These are phyloP conservation scores for Meriones unguiculatus DNA, from an alignment of 2,113 vertebrate species.

Conservation along the genomic window DNA sequence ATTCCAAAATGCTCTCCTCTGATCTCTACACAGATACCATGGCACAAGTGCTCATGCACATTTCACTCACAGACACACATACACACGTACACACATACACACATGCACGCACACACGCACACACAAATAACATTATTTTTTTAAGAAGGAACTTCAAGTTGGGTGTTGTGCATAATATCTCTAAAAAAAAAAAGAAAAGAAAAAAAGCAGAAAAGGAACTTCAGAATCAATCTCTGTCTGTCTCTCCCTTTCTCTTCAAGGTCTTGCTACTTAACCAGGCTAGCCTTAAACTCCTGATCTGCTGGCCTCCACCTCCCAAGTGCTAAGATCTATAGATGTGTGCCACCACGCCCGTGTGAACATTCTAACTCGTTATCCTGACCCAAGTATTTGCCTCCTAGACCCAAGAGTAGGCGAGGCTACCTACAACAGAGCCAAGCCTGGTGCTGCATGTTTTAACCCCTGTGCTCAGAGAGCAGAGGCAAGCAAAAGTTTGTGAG, in stretches of 20 bases:
- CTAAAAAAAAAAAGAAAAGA: not conserved
- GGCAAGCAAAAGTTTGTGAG: not conserved
- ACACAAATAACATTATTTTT: not conserved
- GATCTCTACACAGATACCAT: not conserved
- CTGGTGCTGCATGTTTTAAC: not conserved
- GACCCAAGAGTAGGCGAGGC: too few relatives aligned
- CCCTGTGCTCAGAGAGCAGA: not conserved
- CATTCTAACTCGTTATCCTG: not conserved
- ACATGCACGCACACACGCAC: not conserved
- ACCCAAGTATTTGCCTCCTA: not conserved
- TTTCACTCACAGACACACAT: not conserved
- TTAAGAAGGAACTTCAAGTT: not conserved
- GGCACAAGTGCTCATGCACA: not conserved
- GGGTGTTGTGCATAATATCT: not conserved
- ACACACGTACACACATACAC: not conserved
- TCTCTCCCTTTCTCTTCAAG: not conserved
- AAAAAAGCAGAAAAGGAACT: not conserved
- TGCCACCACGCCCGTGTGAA: not conserved
- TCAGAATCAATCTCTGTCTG: not conserved
- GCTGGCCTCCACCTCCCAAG: not conserved
- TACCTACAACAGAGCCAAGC: not conserved
- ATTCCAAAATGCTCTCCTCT: not conserved
- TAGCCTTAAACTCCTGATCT: not conserved
- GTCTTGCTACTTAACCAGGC: not conserved
- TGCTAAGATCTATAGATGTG: not conserved